Evolutionary conservation across 2,888 invertebrate genomes (phyloP).

Genomic region (Acrobasis suavella): DNA sequence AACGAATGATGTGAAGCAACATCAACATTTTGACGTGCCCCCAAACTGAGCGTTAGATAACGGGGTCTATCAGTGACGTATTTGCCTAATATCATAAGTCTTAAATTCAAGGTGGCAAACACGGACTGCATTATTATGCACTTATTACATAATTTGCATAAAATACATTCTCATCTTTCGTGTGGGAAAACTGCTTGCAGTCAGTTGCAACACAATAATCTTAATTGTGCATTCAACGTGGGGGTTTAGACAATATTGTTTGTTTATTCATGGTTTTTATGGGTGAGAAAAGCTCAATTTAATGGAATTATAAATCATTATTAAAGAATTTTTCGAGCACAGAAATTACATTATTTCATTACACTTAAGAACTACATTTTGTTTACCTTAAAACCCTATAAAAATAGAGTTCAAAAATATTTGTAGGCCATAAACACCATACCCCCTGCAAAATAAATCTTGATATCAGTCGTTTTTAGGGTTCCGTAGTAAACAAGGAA

Average conservation of each 20-base stretch:
- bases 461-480: no score
- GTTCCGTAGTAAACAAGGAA: no score
- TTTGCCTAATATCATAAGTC: neutral
- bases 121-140: slow-evolving; percentile 5
- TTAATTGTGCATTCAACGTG: slow-evolving; percentile 18
- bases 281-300: neutral
- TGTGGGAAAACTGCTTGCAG: slow-evolving; percentile 18
- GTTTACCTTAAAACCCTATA: no score
- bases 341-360: no score
- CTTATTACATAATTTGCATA: slow-evolving; percentile 5
- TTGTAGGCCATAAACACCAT: no score
- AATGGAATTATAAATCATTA: neutral
- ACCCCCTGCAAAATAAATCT: no score
- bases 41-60: no score
- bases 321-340: no score
- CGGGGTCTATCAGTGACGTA: neutral
- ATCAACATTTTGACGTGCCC: no score
- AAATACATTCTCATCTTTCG: slow-evolving; percentile 13
- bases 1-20: no score
- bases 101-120: neutral
- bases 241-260: slow-evolving; percentile 15
- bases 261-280: neutral
- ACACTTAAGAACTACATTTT: neutral
- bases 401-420: no score
- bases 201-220: slow-evolving; percentile 16